Evolutionary conservation across 2,113 vertebrate species (phyloP).

Genomic region (Otocyon megalotis): DNA sequence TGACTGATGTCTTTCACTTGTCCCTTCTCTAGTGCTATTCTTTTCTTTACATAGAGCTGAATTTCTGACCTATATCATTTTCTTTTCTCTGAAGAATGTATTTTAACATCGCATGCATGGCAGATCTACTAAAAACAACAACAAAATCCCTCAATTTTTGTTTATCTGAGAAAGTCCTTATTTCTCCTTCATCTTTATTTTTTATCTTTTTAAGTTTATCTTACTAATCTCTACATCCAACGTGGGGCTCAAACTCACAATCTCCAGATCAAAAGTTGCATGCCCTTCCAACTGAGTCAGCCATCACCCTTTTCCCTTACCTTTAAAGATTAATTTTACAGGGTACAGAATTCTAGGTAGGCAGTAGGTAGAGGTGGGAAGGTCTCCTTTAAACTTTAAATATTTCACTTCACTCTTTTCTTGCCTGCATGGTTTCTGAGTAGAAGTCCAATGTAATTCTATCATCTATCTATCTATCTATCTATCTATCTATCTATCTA

Average conservation of each 20-base stretch:
- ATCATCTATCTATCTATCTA: neutral
- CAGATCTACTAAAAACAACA: neutral
- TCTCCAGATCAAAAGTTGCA: neutral
- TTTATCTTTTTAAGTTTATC: neutral
- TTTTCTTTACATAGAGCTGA: neutral
- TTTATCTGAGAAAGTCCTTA: neutral
- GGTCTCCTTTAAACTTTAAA: neutral
- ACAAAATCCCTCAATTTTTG: neutral
- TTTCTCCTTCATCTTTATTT: neutral
- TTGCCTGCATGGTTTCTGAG: neutral
- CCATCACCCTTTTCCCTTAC: neutral
- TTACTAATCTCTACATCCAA: neutral
- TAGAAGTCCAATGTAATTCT: neutral
- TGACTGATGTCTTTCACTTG: neutral
- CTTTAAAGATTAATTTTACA: neutral
- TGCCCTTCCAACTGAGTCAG: neutral
- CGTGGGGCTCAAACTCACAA: neutral
- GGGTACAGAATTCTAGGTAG: neutral
- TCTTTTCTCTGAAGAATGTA: neutral
- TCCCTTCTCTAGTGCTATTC: neutral
- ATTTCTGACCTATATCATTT: neutral
- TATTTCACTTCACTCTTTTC: neutral
- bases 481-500: neutral
- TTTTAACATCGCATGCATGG: neutral
- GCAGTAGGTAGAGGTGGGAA: neutral